Evolutionary conservation across 2,113 vertebrate genomes (phyloP).

Genomic region (Hemiprocne comata): DNA sequence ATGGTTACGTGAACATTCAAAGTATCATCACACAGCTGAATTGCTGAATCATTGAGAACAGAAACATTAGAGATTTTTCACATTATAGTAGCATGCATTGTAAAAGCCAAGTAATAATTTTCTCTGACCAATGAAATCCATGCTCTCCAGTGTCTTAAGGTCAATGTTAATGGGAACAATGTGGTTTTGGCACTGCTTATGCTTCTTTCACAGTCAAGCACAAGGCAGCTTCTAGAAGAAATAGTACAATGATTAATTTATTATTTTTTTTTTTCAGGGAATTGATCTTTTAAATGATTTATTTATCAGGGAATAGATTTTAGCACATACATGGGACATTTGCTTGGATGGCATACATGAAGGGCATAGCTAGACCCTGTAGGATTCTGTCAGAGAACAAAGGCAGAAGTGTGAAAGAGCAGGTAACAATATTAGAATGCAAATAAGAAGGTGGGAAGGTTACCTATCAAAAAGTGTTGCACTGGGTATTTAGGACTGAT

Average conservation of each 20-base stretch:
- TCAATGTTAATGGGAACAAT: not conserved
- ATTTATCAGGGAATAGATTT: not conserved
- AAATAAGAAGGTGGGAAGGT: not conserved
- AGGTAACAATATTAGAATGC: not conserved
- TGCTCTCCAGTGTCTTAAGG: not conserved
- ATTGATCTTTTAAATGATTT: not conserved
- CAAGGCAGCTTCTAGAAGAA: not conserved
- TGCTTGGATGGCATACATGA: not conserved
- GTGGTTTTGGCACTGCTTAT: not conserved
- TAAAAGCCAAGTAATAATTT: not conserved
- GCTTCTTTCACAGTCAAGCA: not conserved
- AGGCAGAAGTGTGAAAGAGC: not conserved
- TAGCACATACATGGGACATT: not conserved
- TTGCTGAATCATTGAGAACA: not conserved
- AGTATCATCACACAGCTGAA: not conserved
- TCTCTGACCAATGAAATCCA: not conserved
- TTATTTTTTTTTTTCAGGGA: not conserved
- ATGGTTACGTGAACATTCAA: not conserved
- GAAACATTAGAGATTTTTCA: not conserved
- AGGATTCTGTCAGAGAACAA: not conserved
- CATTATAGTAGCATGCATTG: not conserved
- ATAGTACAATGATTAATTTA: not conserved
- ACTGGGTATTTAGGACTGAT: not conserved
- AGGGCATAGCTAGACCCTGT: not conserved
- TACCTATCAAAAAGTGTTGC: not conserved